These are phyloP conservation scores for Chaetophractus vellerosus DNA, from an alignment of 2,797 vertebrate genomes.

Conservation along the genomic window DNA sequence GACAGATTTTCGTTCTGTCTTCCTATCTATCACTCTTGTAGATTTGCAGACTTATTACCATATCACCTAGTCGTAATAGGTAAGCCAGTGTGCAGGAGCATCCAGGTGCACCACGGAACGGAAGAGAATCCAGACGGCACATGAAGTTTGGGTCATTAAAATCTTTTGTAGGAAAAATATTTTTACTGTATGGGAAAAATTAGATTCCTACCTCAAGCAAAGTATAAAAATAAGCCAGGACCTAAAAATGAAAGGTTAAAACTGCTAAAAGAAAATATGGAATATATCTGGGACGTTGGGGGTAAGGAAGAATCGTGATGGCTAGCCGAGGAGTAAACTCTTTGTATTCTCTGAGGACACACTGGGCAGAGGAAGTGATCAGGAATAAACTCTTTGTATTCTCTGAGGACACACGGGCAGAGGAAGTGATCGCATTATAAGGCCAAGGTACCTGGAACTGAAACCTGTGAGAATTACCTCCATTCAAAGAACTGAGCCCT, in stretches of 20 bases:
- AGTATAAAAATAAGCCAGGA: conserved; percentile 9
- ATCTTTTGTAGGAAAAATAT: conserved; percentile 22
- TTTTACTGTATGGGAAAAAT: background rate
- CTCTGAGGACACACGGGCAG: background rate
- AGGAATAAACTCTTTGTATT: too few relatives aligned
- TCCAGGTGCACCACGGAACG: background rate
- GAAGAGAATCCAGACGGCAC: background rate
- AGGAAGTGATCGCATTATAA: background rate
- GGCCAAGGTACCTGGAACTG: background rate
- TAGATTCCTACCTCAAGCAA: background rate
- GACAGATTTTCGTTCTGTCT: background rate
- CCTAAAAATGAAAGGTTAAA: conserved; percentile 16
- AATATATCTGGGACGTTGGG: background rate
- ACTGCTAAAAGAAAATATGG: background rate
- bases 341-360: background rate
- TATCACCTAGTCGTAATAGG: background rate
- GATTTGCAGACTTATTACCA: background rate
- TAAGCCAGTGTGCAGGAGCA: background rate
- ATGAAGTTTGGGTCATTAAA: background rate
- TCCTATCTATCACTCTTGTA: background rate
- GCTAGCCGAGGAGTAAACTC: background rate
- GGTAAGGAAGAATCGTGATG: background rate
- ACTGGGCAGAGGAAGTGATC: background rate
- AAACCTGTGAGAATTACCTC: background rate
- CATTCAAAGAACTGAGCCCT: background rate